These are phyloP conservation scores for Pogonophryne albipinna DNA, from an alignment of 2,797 vertebrate genomes.

Conservation along the genomic window DNA sequence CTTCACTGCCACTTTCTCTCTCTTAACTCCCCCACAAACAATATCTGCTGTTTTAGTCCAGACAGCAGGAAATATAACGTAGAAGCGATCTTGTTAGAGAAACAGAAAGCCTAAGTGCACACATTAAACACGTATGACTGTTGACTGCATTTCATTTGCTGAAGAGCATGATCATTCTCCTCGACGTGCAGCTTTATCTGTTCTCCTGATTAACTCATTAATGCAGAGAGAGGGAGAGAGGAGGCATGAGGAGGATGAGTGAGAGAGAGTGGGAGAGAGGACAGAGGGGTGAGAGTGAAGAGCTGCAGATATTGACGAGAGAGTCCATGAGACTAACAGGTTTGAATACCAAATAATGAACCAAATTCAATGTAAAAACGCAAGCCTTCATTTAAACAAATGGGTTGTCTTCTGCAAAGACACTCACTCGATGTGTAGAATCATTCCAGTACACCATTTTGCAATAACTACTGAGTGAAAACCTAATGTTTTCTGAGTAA, in stretches of 20 bases:
- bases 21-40: slow-evolving; percentile 68
- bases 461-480: background rate
- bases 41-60: slow-evolving; percentile 66
- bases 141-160: slow-evolving; percentile 41
- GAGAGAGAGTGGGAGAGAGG: slow-evolving; percentile 59
- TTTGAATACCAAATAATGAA: slow-evolving; percentile 57
- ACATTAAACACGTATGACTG: slow-evolving; percentile 24
- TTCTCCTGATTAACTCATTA: slow-evolving; percentile 62
- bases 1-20: slow-evolving; percentile 25
- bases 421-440: background rate
- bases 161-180: slow-evolving; percentile 40
- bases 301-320: slow-evolving; percentile 54
- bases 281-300: slow-evolving; percentile 62
- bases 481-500: background rate
- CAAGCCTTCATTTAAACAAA: background rate
- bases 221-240: slow-evolving; percentile 42
- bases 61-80: slow-evolving; percentile 57
- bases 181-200: slow-evolving; percentile 45
- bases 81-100: slow-evolving; percentile 40
- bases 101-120: slow-evolving; percentile 25
- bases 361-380: slow-evolving; percentile 23
- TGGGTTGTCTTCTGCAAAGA: background rate
- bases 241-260: slow-evolving; percentile 52
- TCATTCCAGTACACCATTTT: background rate
- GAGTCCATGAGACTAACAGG: slow-evolving; percentile 49